Percentiles rank a stretch among this genome's conserved stretches.
These are phyloP conservation scores for Dicycla oo DNA, from an alignment of 2,888 invertebrate species.

Conservation along the genomic window DNA sequence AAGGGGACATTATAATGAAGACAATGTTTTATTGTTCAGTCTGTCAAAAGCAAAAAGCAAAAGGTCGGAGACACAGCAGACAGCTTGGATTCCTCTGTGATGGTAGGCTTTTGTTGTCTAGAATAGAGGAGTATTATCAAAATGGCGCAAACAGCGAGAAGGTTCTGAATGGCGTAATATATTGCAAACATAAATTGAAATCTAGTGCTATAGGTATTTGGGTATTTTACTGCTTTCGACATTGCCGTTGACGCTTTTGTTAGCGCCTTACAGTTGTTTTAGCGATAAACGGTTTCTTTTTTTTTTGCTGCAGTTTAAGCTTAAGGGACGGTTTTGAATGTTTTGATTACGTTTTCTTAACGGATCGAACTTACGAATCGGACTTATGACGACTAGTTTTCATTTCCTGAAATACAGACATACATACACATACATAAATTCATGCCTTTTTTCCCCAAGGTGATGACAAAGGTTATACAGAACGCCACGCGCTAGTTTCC, in stretches of 20 bases:
- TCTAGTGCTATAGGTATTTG: conserved; percentile 49
- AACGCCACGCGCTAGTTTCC: conserved; percentile 49
- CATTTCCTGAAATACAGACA: conserved; percentile 40
- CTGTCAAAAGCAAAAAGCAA: conserved; percentile 62
- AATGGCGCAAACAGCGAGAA: conserved; percentile 61
- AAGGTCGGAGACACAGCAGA: conserved; percentile 55
- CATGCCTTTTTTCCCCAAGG: conserved; percentile 45
- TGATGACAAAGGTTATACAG: conserved; percentile 54
- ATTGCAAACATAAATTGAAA: conserved; percentile 58
- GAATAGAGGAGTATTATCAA: conserved; percentile 62
- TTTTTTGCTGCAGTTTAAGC: background rate
- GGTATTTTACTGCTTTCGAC: conserved; percentile 16
- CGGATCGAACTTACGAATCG: background rate
- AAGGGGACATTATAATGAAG: conserved; percentile 41
- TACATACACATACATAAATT: conserved; percentile 42
- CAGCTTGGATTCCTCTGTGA: conserved; percentile 55
- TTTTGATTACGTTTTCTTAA: background rate
- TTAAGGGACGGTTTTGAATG: background rate
- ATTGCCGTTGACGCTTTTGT: conserved; percentile 10
- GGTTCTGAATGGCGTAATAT: conserved; percentile 57
- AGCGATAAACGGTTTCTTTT: background rate
- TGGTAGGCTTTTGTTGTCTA: conserved; percentile 66
- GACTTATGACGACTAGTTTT: background rate
- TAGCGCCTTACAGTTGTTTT: background rate
- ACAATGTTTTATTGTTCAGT: conserved; percentile 64